A percentile compares a stretch with the other conserved stretches of the same genome.
Evolutionary conservation across 2,888 invertebrate genomes (phyloP).

Genomic region (Clepsis dumicolana): DNA sequence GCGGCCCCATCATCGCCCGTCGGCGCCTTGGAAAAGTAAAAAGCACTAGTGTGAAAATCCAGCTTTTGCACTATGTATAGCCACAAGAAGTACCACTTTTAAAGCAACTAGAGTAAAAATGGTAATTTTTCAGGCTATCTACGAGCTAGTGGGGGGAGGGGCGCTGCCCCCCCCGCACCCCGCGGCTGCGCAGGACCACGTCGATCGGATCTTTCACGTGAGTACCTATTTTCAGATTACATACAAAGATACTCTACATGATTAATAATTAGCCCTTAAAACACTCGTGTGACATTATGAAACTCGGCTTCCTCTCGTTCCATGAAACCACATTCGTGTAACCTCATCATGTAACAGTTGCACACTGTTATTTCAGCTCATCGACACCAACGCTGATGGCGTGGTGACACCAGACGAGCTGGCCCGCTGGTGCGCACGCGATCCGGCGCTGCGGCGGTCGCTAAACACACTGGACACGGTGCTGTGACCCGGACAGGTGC

Average conservation of each 20-base stretch:
- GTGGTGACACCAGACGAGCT: conserved; percentile 93
- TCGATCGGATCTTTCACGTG: conserved; percentile 94
- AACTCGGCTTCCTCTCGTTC: too few relatives aligned
- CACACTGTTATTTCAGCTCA: conserved; percentile 83
- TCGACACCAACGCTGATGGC: conserved; percentile 93
- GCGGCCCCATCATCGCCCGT: too few relatives aligned
- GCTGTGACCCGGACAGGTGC: conserved; percentile 85
- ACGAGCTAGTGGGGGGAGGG: conserved; percentile 93
- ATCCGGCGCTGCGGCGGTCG: conserved; percentile 89
- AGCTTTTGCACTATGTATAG: too few relatives aligned
- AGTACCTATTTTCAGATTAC: conserved; percentile 57
- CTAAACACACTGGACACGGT: conserved; percentile 91
- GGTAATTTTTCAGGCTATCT: conserved; percentile 89
- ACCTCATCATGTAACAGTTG: too few relatives aligned
- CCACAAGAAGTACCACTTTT: too few relatives aligned
- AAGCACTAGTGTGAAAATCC: too few relatives aligned
- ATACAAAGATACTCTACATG: too few relatives aligned
- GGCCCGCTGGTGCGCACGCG: conserved; percentile 91
- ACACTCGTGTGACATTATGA: too few relatives aligned
- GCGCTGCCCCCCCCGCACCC: conserved; percentile 91
- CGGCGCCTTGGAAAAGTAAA: too few relatives aligned
- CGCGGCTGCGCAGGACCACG: conserved; percentile 92
- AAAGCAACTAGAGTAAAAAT: too few relatives aligned
- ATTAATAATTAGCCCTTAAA: too few relatives aligned
- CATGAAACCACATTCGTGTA: too few relatives aligned